Conservation (phyloP, 2,113 vertebrate genomes). For the Gadus chalcogrammus region DNA sequence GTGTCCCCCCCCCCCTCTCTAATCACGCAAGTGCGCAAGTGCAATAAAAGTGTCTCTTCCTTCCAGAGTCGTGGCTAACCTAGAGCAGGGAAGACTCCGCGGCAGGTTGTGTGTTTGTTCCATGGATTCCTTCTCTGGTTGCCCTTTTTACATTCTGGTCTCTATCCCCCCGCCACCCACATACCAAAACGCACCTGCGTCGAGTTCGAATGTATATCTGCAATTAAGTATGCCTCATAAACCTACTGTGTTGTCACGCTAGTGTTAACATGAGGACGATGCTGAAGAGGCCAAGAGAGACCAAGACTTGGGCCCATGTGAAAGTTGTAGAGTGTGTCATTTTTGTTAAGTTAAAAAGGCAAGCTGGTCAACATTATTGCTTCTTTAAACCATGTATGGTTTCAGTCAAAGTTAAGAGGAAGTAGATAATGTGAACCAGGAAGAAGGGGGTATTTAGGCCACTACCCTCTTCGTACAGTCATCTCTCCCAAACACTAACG, state of each 20-base stretch:
- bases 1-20: background rate
- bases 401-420: no score
- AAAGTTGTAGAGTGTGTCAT: no score
- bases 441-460: no score
- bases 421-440: no score
- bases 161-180: background rate
- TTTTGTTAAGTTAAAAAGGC: no score
- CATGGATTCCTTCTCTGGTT: background rate
- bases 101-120: background rate
- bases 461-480: no score
- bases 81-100: conserved; percentile 4
- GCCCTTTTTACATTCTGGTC: background rate
- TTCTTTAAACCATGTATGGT: no score
- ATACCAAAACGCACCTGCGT: conserved; percentile 52
- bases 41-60: conserved; percentile 55
- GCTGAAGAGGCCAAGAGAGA: conserved; percentile 21
- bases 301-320: no score
- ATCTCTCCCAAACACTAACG: no score
- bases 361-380: no score
- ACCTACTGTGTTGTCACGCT: conserved; percentile 14
- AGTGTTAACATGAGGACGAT: background rate
- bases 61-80: conserved; percentile 23
- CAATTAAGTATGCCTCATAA: conserved; percentile 6
- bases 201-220: conserved; percentile 53
- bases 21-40: conserved; percentile 55